phyloP scores from a whole-genome alignment of 2,888 invertebrate species.

The Calliopum simillimum region DNA sequence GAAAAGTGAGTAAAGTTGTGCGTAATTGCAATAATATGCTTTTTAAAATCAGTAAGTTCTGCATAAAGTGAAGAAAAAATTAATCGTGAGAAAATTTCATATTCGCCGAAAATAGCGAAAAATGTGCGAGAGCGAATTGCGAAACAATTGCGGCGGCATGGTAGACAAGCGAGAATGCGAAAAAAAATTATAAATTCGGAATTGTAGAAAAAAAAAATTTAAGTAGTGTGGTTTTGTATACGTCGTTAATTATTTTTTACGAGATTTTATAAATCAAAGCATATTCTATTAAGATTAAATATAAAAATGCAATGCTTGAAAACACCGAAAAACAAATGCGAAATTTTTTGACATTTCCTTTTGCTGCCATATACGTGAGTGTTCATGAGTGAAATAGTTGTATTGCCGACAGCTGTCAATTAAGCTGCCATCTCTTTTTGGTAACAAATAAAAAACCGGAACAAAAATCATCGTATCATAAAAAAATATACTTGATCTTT shows the following conservation, averaged over 20 bases:
- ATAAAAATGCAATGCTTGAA: not conserved
- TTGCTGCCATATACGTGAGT: not conserved
- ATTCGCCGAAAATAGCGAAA: slow-evolving; percentile 33
- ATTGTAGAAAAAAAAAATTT: not conserved
- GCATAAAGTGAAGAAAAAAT: slow-evolving; percentile 28
- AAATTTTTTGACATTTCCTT: not conserved
- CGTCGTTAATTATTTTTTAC: not conserved
- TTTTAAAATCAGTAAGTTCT: slow-evolving; percentile 10
- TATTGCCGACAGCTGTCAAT: not conserved
- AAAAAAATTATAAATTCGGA: slow-evolving; percentile 7
- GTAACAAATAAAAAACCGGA: slow-evolving; percentile 22
- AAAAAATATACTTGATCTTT: no score
- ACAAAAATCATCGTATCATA: no score
- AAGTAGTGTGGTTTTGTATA: not conserved
- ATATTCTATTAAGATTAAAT: not conserved
- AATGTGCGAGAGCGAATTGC: slow-evolving; percentile 18
- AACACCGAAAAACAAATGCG: not conserved
- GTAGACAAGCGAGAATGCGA: not conserved
- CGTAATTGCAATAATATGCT: not conserved
- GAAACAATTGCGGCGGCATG: slow-evolving; percentile 7
- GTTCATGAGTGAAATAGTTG: not conserved
- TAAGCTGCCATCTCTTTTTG: slow-evolving; percentile 11
- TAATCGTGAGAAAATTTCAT: slow-evolving; percentile 36
- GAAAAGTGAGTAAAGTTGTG: not conserved
- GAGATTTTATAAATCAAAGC: not conserved